A percentile compares a stretch with the other conserved stretches of the same genome.
These are phyloP conservation scores for Acrocephalus scirpaceus DNA, from an alignment of 2,797 vertebrate genomes.

Conservation along the genomic window DNA sequence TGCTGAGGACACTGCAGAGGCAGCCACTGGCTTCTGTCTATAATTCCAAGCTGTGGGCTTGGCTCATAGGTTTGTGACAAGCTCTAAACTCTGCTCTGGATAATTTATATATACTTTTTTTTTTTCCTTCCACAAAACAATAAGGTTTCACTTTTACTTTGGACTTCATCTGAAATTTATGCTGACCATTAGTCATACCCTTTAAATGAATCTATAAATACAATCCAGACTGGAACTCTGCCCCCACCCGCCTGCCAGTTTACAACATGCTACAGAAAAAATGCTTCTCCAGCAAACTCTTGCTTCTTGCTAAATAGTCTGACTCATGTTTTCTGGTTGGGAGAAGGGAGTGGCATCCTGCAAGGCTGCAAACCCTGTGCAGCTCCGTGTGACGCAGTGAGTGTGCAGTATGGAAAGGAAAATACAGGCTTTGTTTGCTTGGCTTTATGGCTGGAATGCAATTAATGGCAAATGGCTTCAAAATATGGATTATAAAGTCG, in stretches of 20 bases:
- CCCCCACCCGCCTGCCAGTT: background rate
- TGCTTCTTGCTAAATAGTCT: conserved; percentile 14
- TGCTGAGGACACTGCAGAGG: conserved; percentile 36
- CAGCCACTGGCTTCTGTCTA: background rate
- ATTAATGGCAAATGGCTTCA: background rate
- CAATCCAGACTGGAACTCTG: background rate
- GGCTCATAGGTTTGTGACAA: background rate
- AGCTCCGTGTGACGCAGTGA: background rate
- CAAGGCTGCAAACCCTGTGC: background rate
- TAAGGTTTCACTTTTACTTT: conserved; percentile 52
- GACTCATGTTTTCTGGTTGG: conserved; percentile 53
- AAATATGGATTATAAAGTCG: background rate
- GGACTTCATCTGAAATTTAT: background rate
- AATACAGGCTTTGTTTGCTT: background rate
- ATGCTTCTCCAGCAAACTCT: conserved; percentile 13
- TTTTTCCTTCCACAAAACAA: background rate
- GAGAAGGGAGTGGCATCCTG: conserved; percentile 59
- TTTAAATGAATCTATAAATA: background rate
- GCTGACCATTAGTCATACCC: conserved; percentile 6
- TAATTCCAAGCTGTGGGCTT: background rate
- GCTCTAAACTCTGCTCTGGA: background rate
- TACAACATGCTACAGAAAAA: background rate
- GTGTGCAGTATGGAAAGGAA: background rate
- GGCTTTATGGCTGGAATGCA: background rate
- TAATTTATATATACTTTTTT: background rate